A percentile compares a stretch with the other conserved stretches of the same genome.
Conservation (phyloP, 1,140 invertebrate species). For the Drosophila sucinea region DNA sequence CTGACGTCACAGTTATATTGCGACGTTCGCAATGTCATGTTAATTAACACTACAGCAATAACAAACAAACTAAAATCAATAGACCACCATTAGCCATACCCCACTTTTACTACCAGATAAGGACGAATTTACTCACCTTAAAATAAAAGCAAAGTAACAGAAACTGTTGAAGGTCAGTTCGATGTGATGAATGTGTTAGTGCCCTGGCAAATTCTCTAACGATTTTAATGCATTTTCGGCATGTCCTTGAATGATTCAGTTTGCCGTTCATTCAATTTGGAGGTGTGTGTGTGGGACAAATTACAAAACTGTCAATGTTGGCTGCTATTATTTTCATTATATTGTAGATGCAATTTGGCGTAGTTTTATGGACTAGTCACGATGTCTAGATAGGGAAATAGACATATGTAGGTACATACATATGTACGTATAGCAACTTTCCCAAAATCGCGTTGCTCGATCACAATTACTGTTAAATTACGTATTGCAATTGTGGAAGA, state of each 20-base stretch:
- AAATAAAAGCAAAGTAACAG: constrained; percentile 1
- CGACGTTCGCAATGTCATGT: constrained; percentile 60
- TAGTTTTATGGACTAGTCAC: neutral
- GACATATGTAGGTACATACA: too few relatives aligned
- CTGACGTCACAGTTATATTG: constrained; percentile 71
- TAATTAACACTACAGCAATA: constrained; percentile 54
- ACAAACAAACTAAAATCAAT: constrained; percentile 58
- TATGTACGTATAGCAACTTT: neutral
- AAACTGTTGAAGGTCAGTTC: constrained; percentile 11
- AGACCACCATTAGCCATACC: constrained; percentile 31
- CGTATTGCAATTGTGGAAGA: constrained; percentile 41
- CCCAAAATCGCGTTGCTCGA: neutral
- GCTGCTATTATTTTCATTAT: neutral
- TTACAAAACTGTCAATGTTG: constrained; percentile 1
- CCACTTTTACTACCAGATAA: constrained; percentile 38
- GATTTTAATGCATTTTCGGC: constrained; percentile 23
- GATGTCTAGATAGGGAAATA: neutral
- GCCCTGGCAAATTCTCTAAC: neutral
- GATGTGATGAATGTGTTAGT: neutral
- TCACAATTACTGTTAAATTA: constrained; percentile 62
- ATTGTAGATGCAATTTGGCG: neutral
- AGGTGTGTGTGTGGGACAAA: constrained; percentile 24
- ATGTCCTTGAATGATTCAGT: constrained; percentile 54
- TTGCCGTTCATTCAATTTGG: constrained; percentile 14
- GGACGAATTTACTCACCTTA: constrained; percentile 7